Evolutionary conservation across 92 coral and sea anemone species (phyloP), one percentile per base, ranked within the genome.

Genomic region (Muricea muricata): DNA sequence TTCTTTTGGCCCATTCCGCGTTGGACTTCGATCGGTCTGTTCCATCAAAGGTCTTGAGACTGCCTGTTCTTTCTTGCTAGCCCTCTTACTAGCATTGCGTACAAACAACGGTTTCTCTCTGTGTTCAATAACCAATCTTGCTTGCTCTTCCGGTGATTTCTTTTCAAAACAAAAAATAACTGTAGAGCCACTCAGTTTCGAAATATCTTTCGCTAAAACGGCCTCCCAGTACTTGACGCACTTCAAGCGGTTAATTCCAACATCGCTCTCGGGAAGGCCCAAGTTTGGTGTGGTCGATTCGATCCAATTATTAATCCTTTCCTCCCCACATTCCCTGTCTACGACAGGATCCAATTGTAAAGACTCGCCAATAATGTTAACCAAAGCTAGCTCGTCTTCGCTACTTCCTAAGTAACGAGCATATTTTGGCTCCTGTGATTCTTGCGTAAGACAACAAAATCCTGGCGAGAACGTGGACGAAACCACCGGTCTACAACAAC

Each of bases 191-290:
- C 98, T 97, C 1, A 97, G 89, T 77, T 97, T 97, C 5, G 99
- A 93, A 17, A 95, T 78, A 15, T 97, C 98, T 77, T 93, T 93
- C 12, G 89, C 91, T 85, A 88, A 92, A 17, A 97, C 86, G 1
- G 97, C 91, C 69, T 97, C 98, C 99, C 99, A 97, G 50, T 97
- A 97, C 87, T 97, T 97, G 21, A 97, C 90, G 84, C 99, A 97
- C 63, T 97, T 97, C 30, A 97, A 95, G 42, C 92, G 97, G 81
- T 97, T 97, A 32, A 97, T 88, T 13, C 93, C 97, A 55, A 92
- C 89, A 69, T 93, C 93, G 46, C 97, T 90, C 58, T 92, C 98
- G 2, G 99, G 97, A 73, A 97, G 86, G 21, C 94, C 92, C 33
- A 95, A 87, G 2, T 84, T 87, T 61, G 96, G 94, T 12, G 92